These are phyloP conservation scores for Psittacula echo DNA, from an alignment of 2,797 vertebrate species.

Conservation along the genomic window DNA sequence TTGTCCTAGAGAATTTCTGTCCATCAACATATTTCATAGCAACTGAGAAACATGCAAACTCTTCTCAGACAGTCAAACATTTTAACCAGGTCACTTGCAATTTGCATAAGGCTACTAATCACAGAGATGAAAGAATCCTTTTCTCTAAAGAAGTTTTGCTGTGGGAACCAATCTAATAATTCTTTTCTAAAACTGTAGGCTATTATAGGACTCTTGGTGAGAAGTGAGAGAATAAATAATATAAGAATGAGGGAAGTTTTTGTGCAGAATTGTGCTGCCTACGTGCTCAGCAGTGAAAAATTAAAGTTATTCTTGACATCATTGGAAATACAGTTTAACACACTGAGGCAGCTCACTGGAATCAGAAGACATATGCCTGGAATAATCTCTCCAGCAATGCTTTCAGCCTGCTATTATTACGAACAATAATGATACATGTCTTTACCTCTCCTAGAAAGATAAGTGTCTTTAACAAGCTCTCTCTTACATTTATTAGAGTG, in stretches of 20 bases:
- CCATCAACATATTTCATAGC: neutral
- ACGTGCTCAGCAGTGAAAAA: neutral
- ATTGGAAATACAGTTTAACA: neutral
- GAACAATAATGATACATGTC: rapidly evolving
- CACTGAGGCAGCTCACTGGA: neutral
- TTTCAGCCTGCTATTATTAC: neutral
- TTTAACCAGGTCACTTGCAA: neutral
- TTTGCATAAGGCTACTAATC: conserved; percentile 5
- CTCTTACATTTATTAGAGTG: neutral
- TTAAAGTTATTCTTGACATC: neutral
- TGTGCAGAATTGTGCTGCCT: neutral
- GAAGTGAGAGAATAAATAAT: neutral
- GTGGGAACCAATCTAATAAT: neutral
- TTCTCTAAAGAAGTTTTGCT: neutral
- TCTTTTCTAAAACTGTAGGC: neutral
- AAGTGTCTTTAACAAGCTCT: neutral
- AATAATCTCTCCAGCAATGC: neutral
- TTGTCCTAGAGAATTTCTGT: neutral
- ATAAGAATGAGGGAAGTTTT: neutral
- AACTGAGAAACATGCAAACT: neutral
- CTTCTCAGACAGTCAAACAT: neutral
- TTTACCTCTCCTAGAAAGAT: neutral
- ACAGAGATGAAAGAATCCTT: neutral
- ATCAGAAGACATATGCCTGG: neutral
- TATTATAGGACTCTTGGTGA: neutral